These are phyloP conservation scores for Mesochorus sp. DNA, from an alignment of 2,888 invertebrate species.

Conservation along the genomic window DNA sequence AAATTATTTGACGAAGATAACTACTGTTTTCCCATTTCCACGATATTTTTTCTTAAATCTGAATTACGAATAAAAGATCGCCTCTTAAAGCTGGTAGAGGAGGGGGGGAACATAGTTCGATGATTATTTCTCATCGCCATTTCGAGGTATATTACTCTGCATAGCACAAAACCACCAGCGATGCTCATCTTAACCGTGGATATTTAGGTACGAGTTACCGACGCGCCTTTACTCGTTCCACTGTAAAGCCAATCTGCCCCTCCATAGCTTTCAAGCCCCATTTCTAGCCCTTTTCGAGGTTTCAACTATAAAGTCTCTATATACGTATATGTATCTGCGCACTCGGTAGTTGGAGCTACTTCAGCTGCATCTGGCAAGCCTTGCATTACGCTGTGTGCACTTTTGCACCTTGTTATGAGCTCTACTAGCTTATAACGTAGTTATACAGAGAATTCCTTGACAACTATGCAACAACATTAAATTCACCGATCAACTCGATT, in stretches of 20 bases:
- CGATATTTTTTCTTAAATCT: neutral
- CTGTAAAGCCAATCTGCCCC: slow-evolving; percentile 51
- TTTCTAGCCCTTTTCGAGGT: slow-evolving; percentile 41
- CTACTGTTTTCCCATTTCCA: neutral
- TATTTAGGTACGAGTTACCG: slow-evolving; percentile 53
- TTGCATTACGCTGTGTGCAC: slow-evolving; percentile 45
- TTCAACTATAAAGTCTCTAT: slow-evolving; percentile 2
- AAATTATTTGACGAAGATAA: no score
- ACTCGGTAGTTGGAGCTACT: slow-evolving; percentile 33
- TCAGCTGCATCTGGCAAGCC: slow-evolving; percentile 37
- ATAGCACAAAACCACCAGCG: neutral
- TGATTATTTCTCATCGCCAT: slow-evolving; percentile 3
- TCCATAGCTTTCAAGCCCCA: slow-evolving; percentile 39
- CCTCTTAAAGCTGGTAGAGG: neutral
- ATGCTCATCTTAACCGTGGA: slow-evolving; percentile 5
- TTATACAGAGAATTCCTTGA: neutral
- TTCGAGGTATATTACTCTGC: slow-evolving; percentile 24
- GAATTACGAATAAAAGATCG: neutral
- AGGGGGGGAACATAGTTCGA: neutral
- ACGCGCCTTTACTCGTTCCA: slow-evolving; percentile 35
- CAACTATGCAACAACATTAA: neutral
- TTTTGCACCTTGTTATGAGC: slow-evolving; percentile 43
- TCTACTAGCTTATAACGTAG: slow-evolving; percentile 8
- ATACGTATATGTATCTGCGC: slow-evolving; percentile 2
- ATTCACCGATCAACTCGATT: neutral